phyloP scores from a whole-genome alignment of 2,113 vertebrate genomes.

The Gymnogyps californianus region DNA sequence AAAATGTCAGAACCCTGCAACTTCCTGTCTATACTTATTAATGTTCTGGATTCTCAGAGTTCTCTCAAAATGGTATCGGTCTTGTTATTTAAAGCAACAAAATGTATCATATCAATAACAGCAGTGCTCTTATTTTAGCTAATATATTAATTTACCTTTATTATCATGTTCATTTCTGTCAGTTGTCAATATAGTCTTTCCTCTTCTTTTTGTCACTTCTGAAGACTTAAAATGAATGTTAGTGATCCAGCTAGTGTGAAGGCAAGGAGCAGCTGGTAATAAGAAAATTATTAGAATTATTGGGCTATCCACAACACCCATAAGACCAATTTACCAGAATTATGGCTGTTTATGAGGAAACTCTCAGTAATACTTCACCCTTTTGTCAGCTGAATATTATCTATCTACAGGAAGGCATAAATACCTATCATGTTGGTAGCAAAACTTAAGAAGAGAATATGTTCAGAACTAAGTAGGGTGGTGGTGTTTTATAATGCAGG shows the following conservation, averaged over 20 bases:
- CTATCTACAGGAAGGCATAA: not conserved
- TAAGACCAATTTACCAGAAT: not conserved
- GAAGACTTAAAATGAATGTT: not conserved
- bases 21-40: not conserved
- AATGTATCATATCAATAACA: not conserved
- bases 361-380: not conserved
- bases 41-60: not conserved
- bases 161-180: not conserved
- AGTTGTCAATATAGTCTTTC: not conserved
- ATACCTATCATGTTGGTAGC: not conserved
- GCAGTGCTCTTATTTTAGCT: not conserved
- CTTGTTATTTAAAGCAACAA: not conserved
- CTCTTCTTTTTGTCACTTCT: not conserved
- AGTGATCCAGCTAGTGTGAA: not conserved
- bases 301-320: not conserved
- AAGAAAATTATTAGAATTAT: slow-evolving; percentile 36
- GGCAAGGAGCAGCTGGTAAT: not conserved
- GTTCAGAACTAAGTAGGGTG: not conserved
- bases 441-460: not conserved
- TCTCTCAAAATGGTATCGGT: not conserved
- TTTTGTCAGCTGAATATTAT: not conserved
- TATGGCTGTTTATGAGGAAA: not conserved
- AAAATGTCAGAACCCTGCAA: not conserved
- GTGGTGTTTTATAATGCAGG: not conserved
- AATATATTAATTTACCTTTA: not conserved